Conservation (phyloP, 2,888 invertebrate species). For the Yponomeuta malinellus region DNA sequence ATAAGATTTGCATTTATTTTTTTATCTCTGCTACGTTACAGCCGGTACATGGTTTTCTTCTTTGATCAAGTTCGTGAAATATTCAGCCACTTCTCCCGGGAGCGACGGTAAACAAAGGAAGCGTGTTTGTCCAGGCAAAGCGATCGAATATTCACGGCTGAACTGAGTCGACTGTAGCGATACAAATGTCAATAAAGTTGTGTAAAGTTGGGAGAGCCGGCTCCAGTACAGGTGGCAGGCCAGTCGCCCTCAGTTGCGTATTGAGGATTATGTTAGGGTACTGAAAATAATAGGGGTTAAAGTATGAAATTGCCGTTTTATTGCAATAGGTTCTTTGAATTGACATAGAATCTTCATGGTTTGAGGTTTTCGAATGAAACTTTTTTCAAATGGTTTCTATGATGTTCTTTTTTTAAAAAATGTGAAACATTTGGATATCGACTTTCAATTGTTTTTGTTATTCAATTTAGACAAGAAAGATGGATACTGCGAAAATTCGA, state of each 20-base stretch:
- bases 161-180: not conserved
- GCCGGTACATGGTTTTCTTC: not conserved
- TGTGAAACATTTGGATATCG: too few relatives aligned
- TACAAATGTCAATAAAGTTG: not conserved
- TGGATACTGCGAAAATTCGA: too few relatives aligned
- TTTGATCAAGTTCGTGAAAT: not conserved
- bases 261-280: not conserved
- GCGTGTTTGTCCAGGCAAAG: not conserved
- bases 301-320: too few relatives aligned
- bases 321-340: too few relatives aligned
- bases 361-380: too few relatives aligned
- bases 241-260: not conserved
- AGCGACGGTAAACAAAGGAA: not conserved
- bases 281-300: too few relatives aligned
- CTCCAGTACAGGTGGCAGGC: not conserved
- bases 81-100: not conserved
- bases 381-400: too few relatives aligned
- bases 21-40: conserved; percentile 7
- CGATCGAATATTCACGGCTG: conserved; percentile 1
- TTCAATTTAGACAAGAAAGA: too few relatives aligned
- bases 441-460: too few relatives aligned
- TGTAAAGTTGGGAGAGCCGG: not conserved
- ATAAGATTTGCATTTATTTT: not conserved
- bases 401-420: too few relatives aligned
- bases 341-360: too few relatives aligned